Conservation (phyloP, 2,888 invertebrate species). For the Eulithis prunata region DNA sequence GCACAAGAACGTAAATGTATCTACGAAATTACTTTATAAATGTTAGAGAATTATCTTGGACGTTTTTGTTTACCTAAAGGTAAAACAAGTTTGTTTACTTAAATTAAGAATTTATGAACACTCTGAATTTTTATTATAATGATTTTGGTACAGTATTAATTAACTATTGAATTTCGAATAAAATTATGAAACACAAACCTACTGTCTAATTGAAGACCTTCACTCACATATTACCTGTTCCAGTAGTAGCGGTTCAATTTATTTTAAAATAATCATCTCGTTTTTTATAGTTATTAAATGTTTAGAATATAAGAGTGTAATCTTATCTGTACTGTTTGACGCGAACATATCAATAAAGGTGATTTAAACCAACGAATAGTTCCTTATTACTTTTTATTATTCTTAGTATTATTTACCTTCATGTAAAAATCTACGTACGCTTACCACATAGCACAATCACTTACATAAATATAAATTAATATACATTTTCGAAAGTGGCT, state of each 20-base stretch:
- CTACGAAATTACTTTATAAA: constrained; percentile 11
- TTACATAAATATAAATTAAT: too few species aligned
- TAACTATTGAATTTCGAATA: constrained; percentile 32
- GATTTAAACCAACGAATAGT: constrained; percentile 28
- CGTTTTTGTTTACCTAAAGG: constrained; percentile 31
- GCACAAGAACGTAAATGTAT: constrained; percentile 24
- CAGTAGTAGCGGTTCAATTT: not conserved
- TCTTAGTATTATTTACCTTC: too few species aligned
- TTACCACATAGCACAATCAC: too few species aligned
- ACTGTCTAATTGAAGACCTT: constrained; percentile 38
- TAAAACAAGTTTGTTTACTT: constrained; percentile 29
- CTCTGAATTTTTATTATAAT: not conserved
- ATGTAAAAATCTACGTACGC: not conserved
- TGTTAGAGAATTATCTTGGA: constrained; percentile 13
- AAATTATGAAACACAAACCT: constrained; percentile 29
- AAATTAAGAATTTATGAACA: not conserved
- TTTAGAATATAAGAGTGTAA: constrained; percentile 32
- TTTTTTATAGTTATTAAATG: constrained; percentile 11
- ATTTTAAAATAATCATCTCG: constrained; percentile 1
- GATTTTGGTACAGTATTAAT: constrained; percentile 30
- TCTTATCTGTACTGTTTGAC: constrained; percentile 40
- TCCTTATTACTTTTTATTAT: constrained; percentile 6
- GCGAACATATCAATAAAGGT: constrained; percentile 45
- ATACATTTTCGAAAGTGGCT: too few species aligned
- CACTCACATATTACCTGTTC: constrained; percentile 3